These are phyloP conservation scores for Chrysomallon squamiferum DNA, from an alignment of 1,140 invertebrate genomes.

Conservation along the genomic window DNA sequence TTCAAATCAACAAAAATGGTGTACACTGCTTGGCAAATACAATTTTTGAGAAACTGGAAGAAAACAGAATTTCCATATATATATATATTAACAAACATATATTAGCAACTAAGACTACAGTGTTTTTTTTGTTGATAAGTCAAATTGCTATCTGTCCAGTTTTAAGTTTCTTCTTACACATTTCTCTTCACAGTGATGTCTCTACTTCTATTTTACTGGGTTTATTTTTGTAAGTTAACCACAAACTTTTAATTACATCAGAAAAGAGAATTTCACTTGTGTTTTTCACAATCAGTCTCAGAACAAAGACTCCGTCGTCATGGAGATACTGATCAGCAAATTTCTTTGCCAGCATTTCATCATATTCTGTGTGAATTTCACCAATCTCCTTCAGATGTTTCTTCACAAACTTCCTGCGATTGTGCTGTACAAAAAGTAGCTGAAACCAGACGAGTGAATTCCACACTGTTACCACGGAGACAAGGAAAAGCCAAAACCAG, in stretches of 20 bases:
- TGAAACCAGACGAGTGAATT: conserved; percentile 9
- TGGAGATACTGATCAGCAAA: conserved; percentile 29
- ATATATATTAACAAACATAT: too few relatives aligned
- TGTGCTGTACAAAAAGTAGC: not conserved
- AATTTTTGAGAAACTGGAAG: too few relatives aligned
- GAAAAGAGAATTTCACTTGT: conserved; percentile 24
- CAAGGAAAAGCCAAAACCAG: conserved; percentile 64
- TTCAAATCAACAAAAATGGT: too few relatives aligned
- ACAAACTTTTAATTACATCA: conserved; percentile 27
- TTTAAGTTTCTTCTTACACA: too few relatives aligned
- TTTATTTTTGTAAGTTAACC: conserved; percentile 19
- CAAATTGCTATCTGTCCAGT: too few relatives aligned
- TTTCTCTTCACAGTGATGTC: too few relatives aligned
- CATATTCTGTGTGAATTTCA: not conserved
- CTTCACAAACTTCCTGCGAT: conserved; percentile 26
- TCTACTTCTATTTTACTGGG: too few relatives aligned
- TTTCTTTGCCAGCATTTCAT: conserved; percentile 4
- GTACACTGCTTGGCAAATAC: too few relatives aligned
- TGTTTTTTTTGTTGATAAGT: too few relatives aligned
- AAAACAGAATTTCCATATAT: too few relatives aligned
- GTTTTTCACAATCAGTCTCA: conserved; percentile 28
- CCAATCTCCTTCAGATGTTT: conserved; percentile 10
- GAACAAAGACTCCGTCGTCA: conserved; percentile 32
- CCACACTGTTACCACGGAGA: conserved; percentile 42
- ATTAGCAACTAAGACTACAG: too few relatives aligned